phyloP scores from a whole-genome alignment of 2,888 invertebrate species.

The Erynnis tages region DNA sequence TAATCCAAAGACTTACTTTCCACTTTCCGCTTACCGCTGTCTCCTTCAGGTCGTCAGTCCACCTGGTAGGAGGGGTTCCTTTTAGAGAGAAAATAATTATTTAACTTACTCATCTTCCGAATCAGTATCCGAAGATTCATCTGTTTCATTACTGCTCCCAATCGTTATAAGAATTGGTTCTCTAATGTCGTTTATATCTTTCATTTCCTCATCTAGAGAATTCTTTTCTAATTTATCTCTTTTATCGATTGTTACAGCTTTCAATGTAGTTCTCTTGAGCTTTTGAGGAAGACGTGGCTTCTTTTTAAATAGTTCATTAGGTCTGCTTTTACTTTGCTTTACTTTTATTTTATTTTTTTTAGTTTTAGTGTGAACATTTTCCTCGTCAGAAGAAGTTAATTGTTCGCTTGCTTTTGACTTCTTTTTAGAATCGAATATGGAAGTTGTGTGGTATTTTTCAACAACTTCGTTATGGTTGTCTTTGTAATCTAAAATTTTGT shows the following conservation, averaged over 20 bases:
- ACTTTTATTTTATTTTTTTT: background rate
- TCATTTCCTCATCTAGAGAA: background rate
- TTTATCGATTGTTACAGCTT: background rate
- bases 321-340: background rate
- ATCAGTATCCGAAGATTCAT: background rate
- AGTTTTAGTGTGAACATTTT: background rate
- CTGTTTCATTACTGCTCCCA: background rate
- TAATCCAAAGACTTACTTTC: too few species aligned
- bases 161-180: slow-evolving; percentile 1
- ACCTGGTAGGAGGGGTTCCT: too few species aligned
- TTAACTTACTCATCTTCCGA: background rate
- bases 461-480: slow-evolving; percentile 7
- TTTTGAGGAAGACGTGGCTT: background rate
- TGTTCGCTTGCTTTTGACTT: background rate
- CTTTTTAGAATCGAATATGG: background rate
- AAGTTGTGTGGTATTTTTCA: background rate
- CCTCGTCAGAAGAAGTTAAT: background rate
- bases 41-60: too few species aligned
- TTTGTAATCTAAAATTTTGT: slow-evolving; percentile 18
- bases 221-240: background rate
- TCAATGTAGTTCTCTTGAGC: background rate
- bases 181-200: background rate
- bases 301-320: background rate
- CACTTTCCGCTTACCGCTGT: too few species aligned
- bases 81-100: background rate